Conservation (phyloP, 1,140 invertebrate species). For the Heliothis subflexa region DNA sequence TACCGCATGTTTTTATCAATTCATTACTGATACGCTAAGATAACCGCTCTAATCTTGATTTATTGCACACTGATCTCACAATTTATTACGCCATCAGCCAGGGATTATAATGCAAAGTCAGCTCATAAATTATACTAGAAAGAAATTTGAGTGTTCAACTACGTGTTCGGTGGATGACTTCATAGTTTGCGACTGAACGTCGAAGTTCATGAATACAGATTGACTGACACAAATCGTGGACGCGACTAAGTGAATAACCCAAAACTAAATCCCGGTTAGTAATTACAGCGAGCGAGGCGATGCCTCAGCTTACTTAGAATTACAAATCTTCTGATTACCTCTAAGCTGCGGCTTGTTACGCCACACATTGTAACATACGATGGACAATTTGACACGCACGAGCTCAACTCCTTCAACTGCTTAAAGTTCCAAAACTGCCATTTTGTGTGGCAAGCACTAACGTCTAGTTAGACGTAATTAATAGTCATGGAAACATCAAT, state of each 20-base stretch:
- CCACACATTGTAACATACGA: conserved; percentile 30
- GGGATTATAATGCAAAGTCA: conserved; percentile 48
- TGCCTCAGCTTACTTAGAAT: conserved; percentile 53
- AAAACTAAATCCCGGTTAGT: conserved; percentile 10
- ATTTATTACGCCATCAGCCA: conserved; percentile 48
- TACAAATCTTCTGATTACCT: conserved; percentile 60
- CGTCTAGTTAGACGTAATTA: conserved; percentile 15
- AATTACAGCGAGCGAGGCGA: conserved; percentile 32
- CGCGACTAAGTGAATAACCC: conserved; percentile 38
- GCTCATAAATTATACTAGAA: conserved; percentile 44
- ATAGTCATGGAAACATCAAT: conserved; percentile 22
- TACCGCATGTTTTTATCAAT: conserved; percentile 50
- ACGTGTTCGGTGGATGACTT: conserved; percentile 11
- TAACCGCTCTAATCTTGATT: conserved; percentile 52
- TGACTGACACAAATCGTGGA: conserved; percentile 18
- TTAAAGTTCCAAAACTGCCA: conserved; percentile 20
- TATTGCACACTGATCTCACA: conserved; percentile 49
- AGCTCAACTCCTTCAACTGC: neutral
- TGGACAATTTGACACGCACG: conserved; percentile 19
- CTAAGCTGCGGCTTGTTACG: conserved; percentile 49
- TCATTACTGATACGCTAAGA: conserved; percentile 47
- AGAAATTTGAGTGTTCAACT: conserved; percentile 31
- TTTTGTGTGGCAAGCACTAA: neutral
- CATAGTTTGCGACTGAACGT: neutral
- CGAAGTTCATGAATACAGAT: conserved; percentile 44